Base-by-base conservation (phyloP, 1,140 invertebrate species). In the Dendrolimus punctatus region DNA sequence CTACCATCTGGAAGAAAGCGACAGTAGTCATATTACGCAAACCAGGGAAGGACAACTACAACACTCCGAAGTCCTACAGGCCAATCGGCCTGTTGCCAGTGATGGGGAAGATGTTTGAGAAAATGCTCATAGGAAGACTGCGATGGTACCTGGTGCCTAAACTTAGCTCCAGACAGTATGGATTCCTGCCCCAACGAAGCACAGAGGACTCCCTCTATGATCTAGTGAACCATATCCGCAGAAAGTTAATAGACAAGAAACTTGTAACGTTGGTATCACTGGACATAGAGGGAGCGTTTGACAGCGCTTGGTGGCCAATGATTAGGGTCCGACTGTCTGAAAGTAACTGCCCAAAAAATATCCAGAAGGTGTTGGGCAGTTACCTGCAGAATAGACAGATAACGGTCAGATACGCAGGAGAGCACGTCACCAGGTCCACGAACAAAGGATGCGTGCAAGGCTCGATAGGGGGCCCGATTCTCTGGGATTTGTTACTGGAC, bases 71-170 rank as follows among this genome's bases (percentile, higher is more conserved):
- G 23, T 6, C 46, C 6, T 39, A 55, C 40, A 49, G 53, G 39
- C 53, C 47, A 5, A 55, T 55, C 6, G 46, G 52, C 5, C 40
- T 49, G 37, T 44, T 55, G 41, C 53, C 47, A 6, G 46, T 55
- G n/a, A 38, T 55, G 47, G 53, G 53, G 6, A 55, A 55, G 9
- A 56, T 56, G 3, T 39, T 46, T 8, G 45, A 56, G 23, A 58
- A 58, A 40, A 38, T 48, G 45, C 5, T 52, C 6, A 40, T 57
- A 5, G 23, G 6, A 23, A 36, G 55, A 23, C 6, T 51, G 5
- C 46, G 38, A 38, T 38, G 10, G 8, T 45, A 47, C 39, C 8
- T n/a, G n/a, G n/a, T n/a, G n/a, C n/a, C n/a, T n/a, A n/a, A n/a
- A n/a, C n/a, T n/a, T n/a, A n/a, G n/a, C n/a, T n/a, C n/a, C n/a